phyloP scores from a whole-genome alignment of 2,888 invertebrate species.

The Eurytoma adleriae region DNA sequence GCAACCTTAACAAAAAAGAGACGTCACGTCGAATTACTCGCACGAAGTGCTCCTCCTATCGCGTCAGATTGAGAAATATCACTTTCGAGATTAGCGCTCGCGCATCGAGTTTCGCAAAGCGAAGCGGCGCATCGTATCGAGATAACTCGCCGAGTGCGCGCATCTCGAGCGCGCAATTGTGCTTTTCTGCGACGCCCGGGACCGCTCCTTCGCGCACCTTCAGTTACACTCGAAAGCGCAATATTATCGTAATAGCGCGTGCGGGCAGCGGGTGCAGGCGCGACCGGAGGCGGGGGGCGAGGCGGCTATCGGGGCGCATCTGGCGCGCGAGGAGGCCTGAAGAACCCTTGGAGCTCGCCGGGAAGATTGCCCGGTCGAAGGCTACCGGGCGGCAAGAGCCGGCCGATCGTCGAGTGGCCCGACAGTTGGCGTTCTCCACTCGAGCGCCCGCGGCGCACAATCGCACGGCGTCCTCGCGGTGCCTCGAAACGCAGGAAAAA shows the following conservation, averaged over 20 bases:
- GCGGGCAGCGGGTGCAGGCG: neutral
- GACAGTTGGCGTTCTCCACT: constrained; percentile 75
- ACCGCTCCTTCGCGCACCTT: constrained; percentile 53
- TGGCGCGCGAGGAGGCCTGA: constrained; percentile 56
- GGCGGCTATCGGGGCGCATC: constrained; percentile 53
- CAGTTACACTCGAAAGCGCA: constrained; percentile 52
- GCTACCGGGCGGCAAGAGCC: constrained; percentile 46
- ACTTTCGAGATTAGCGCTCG: too few relatives aligned
- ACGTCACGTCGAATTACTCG: too few relatives aligned
- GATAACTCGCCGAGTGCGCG: neutral
- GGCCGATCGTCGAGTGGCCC: constrained; percentile 69
- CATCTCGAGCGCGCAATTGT: constrained; percentile 38
- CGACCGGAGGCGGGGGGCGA: neutral
- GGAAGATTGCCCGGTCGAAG: constrained; percentile 28
- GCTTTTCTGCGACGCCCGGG: constrained; percentile 33
- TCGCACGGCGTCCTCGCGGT: constrained; percentile 58
- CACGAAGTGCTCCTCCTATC: too few relatives aligned
- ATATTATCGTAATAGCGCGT: constrained; percentile 44
- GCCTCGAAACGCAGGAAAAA: constrained; percentile 53
- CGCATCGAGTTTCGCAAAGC: too few relatives aligned
- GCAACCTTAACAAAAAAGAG: too few relatives aligned
- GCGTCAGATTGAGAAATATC: too few relatives aligned
- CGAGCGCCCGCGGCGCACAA: constrained; percentile 67
- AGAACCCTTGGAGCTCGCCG: constrained; percentile 37
- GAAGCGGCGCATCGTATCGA: neutral